Conservation (phyloP, 2,113 vertebrate species). For the Psilopsiagon aymara region DNA sequence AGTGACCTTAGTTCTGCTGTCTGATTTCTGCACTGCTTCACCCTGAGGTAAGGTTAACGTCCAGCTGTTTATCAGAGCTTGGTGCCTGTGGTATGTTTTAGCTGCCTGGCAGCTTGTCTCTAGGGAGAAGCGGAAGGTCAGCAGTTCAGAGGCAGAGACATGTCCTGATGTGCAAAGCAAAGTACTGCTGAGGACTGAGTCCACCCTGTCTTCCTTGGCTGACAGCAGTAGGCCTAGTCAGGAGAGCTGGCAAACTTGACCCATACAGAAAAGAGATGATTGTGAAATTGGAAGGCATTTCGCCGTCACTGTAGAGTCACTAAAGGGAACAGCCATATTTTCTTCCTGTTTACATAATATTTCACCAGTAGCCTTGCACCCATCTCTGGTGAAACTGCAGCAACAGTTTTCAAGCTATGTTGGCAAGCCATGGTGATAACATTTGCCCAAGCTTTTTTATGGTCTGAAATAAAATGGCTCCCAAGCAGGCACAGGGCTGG, state of each 20-base stretch:
- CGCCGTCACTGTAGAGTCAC: conserved; percentile 29
- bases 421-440: background rate
- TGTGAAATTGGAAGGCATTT: background rate
- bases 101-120: background rate
- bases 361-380: background rate
- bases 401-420: background rate
- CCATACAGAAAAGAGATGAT: background rate
- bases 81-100: background rate
- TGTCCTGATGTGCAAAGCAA: background rate
- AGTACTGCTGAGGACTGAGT: background rate
- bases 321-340: conserved; percentile 28
- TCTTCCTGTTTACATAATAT: conserved; percentile 36
- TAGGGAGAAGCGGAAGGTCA: background rate
- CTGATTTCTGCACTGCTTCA: background rate
- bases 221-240: background rate
- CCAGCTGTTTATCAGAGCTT: background rate
- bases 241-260: background rate
- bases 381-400: background rate
- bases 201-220: background rate
- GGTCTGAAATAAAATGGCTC: background rate
- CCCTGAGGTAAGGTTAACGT: background rate
- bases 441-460: background rate
- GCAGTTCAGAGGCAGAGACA: background rate
- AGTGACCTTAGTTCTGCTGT: background rate
- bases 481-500: background rate